Evolutionary conservation across 2,797 vertebrate species (phyloP).

Genomic region (Cynodonichthys magdalenae): DNA sequence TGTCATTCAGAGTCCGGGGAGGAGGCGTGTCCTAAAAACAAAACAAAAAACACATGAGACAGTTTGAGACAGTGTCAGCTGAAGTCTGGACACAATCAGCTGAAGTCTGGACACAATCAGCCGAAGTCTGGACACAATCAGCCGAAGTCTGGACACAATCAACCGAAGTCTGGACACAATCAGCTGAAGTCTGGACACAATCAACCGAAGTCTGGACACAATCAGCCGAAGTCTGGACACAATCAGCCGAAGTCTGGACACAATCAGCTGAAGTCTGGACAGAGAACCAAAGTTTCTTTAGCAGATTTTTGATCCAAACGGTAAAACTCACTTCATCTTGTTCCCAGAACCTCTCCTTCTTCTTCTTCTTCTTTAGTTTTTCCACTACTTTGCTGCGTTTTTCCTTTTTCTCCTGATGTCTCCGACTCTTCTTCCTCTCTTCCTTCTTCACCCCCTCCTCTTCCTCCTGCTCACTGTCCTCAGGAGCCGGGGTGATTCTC

Average conservation of each 20-base stretch:
- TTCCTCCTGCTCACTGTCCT: slow-evolving; percentile 74
- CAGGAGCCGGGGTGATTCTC: slow-evolving; percentile 63
- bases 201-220: too few relatives aligned
- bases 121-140: too few relatives aligned
- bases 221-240: too few relatives aligned
- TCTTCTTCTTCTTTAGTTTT: slow-evolving; percentile 76
- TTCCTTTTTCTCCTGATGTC: slow-evolving; percentile 78
- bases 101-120: too few relatives aligned
- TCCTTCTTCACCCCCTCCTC: slow-evolving; percentile 37
- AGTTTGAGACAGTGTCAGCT: too few relatives aligned
- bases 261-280: too few relatives aligned
- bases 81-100: too few relatives aligned
- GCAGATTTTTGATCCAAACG: neutral
- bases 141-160: too few relatives aligned
- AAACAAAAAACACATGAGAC: too few relatives aligned
- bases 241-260: too few relatives aligned
- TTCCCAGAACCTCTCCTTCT: slow-evolving; percentile 64
- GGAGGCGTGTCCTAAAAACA: slow-evolving; percentile 53
- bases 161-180: too few relatives aligned
- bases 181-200: too few relatives aligned
- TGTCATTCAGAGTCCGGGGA: slow-evolving; percentile 83
- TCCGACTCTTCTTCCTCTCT: slow-evolving; percentile 74
- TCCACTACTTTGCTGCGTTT: slow-evolving; percentile 74
- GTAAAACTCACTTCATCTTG: slow-evolving; percentile 49
- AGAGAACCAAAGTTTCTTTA: neutral